These are phyloP conservation scores for Pseudomyrmex sp. DNA, from an alignment of 1,140 invertebrate species.

Conservation along the genomic window DNA sequence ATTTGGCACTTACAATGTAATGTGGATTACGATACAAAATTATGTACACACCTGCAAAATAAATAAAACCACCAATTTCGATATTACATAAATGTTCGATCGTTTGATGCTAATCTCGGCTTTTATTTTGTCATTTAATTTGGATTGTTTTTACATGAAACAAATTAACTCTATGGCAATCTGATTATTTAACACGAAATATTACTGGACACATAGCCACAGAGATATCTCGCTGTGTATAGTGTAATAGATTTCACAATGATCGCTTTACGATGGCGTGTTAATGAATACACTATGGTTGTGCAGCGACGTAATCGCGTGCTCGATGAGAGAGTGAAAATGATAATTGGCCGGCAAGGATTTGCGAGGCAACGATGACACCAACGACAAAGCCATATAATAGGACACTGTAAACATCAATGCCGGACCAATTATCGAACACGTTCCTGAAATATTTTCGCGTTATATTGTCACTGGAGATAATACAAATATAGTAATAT, in stretches of 20 bases:
- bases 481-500: not conserved
- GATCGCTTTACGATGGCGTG: slow-evolving; percentile 1
- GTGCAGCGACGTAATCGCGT: slow-evolving; percentile 21
- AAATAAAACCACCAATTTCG: not conserved
- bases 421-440: slow-evolving; percentile 25
- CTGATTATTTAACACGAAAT: slow-evolving; percentile 7
- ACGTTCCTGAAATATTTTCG: not conserved
- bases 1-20: slow-evolving; percentile 24
- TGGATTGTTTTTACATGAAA: not conserved
- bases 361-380: slow-evolving; percentile 14
- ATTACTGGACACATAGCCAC: not conserved
- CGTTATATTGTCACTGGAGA: not conserved
- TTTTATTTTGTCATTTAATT: not conserved
- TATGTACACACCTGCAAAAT: not conserved
- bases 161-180: not conserved
- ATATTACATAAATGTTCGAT: not conserved
- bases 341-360: slow-evolving; percentile 46
- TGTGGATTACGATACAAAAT: not conserved
- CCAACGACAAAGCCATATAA: slow-evolving; percentile 22
- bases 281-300: slow-evolving; percentile 48
- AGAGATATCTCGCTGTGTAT: slow-evolving; percentile 24
- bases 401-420: slow-evolving; percentile 1
- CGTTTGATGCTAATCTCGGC: too few relatives aligned
- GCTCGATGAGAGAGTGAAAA: slow-evolving; percentile 43
- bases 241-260: slow-evolving; percentile 41